phyloP scores from a whole-genome alignment of 2,797 vertebrate species.

The Gadopsis marmoratus region DNA sequence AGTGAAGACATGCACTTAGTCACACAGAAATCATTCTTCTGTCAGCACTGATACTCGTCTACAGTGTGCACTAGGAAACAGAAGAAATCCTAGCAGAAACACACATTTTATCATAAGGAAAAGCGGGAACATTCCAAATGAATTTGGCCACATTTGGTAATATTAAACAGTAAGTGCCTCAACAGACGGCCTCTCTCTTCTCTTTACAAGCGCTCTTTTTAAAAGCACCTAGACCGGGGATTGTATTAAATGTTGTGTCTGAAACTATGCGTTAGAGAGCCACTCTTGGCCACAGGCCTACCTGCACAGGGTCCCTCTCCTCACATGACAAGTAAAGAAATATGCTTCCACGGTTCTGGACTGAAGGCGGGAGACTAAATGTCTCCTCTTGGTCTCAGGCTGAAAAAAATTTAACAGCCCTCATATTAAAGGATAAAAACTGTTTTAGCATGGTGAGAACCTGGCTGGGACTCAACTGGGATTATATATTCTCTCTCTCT shows the following conservation, averaged over 20 bases:
- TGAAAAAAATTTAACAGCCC: slow-evolving; percentile 47
- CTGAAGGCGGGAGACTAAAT: slow-evolving; percentile 54
- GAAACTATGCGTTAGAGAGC: slow-evolving; percentile 22
- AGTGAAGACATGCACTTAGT: neutral
- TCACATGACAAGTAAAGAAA: slow-evolving; percentile 55
- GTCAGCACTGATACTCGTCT: neutral
- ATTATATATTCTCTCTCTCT: slow-evolving; percentile 36
- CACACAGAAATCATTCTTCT: neutral
- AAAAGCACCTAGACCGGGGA: slow-evolving; percentile 7
- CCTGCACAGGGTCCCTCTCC: slow-evolving; percentile 45
- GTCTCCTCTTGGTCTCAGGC: slow-evolving; percentile 59
- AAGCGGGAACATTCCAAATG: neutral
- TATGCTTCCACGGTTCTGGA: slow-evolving; percentile 62
- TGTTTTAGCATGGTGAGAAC: slow-evolving; percentile 44
- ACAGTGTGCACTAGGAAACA: neutral
- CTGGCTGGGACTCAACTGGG: slow-evolving; percentile 53
- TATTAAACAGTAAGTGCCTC: slow-evolving; percentile 28
- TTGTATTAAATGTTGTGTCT: slow-evolving; percentile 40
- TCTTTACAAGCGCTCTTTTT: slow-evolving; percentile 25
- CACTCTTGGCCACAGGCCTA: slow-evolving; percentile 41
- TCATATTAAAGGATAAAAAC: slow-evolving; percentile 65
- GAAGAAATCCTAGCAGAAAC: neutral
- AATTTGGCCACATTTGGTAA: slow-evolving; percentile 14
- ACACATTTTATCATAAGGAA: slow-evolving; percentile 6
- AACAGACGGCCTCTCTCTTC: slow-evolving; percentile 15